Percentiles rank a stretch among this genome's conserved stretches.
Evolutionary conservation across 2,888 invertebrate species (phyloP).

Genomic region (Hemaris fuciformis): DNA sequence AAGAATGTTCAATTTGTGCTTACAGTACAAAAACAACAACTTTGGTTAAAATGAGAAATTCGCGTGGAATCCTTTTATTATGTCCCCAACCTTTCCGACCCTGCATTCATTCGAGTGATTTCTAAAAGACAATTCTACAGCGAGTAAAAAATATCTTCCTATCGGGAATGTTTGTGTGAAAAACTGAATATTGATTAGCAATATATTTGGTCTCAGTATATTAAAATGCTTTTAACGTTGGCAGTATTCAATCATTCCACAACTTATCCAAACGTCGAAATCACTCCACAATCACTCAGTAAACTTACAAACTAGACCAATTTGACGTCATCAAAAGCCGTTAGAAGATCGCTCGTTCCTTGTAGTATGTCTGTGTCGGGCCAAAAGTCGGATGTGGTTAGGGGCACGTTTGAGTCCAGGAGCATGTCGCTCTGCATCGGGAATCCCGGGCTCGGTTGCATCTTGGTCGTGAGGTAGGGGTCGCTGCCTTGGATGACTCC

Average conservation of each 20-base stretch:
- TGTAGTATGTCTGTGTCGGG: conserved; percentile 63
- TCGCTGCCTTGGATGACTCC: conserved; percentile 61
- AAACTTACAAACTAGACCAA: conserved; percentile 41
- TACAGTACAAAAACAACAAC: conserved; percentile 18
- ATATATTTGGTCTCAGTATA: conserved; percentile 17
- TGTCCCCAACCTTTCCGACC: conserved; percentile 48
- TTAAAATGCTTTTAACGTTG: conserved; percentile 30
- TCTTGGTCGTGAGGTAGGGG: conserved; percentile 66
- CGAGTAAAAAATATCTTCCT: conserved; percentile 21
- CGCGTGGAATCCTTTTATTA: conserved; percentile 56
- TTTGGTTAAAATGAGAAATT: conserved; percentile 36
- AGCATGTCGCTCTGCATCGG: conserved; percentile 54
- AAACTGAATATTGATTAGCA: conserved; percentile 28
- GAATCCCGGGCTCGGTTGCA: conserved; percentile 66
- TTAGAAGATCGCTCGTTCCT: conserved; percentile 59
- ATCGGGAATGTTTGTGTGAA: conserved; percentile 47
- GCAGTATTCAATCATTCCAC: conserved; percentile 32
- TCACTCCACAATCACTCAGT: conserved; percentile 40
- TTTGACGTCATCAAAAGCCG: conserved; percentile 71
- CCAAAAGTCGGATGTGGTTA: conserved; percentile 63
- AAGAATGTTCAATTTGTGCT: conserved; percentile 17
- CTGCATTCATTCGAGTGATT: conserved; percentile 66
- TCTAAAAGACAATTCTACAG: conserved; percentile 34
- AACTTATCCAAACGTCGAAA: conserved; percentile 41
- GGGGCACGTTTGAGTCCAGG: conserved; percentile 50